Evolutionary conservation across 2,113 vertebrate species (phyloP).

Genomic region (Aspiorhynchus laticeps): DNA sequence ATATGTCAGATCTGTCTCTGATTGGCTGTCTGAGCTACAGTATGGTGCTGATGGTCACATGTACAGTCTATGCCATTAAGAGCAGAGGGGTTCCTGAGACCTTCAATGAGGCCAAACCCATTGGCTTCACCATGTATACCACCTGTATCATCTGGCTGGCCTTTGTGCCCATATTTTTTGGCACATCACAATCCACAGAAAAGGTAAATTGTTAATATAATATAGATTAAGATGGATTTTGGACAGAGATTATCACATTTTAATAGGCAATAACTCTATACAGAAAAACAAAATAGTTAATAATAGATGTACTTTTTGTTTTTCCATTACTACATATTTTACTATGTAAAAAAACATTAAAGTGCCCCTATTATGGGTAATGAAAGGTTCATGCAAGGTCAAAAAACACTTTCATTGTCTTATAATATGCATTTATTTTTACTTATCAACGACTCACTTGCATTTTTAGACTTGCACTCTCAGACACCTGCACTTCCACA

Average conservation of each 20-base stretch:
- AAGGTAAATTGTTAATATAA: slow-evolving; percentile 73
- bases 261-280: not conserved
- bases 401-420: too few relatives aligned
- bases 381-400: too few relatives aligned
- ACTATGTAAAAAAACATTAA: not conserved
- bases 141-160: slow-evolving; percentile 91
- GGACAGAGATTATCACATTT: not conserved
- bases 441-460: too few relatives aligned
- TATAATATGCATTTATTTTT: too few relatives aligned
- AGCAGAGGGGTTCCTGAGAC: slow-evolving; percentile 87
- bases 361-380: too few relatives aligned
- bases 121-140: slow-evolving; percentile 91
- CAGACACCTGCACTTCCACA: too few relatives aligned
- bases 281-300: not conserved
- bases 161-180: slow-evolving; percentile 92
- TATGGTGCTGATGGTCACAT: slow-evolving; percentile 89
- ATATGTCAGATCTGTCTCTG: slow-evolving; percentile 89
- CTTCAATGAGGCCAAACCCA: slow-evolving; percentile 93
- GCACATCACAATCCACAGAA: slow-evolving; percentile 85
- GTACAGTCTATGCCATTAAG: slow-evolving; percentile 89
- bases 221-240: not conserved
- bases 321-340: not conserved
- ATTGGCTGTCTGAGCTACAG: slow-evolving; percentile 87
- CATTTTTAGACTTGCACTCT: too few relatives aligned
- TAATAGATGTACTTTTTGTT: not conserved